Base-by-base conservation (phyloP, 2,797 vertebrate species). In the Scomberomorus guttatus region DNA sequence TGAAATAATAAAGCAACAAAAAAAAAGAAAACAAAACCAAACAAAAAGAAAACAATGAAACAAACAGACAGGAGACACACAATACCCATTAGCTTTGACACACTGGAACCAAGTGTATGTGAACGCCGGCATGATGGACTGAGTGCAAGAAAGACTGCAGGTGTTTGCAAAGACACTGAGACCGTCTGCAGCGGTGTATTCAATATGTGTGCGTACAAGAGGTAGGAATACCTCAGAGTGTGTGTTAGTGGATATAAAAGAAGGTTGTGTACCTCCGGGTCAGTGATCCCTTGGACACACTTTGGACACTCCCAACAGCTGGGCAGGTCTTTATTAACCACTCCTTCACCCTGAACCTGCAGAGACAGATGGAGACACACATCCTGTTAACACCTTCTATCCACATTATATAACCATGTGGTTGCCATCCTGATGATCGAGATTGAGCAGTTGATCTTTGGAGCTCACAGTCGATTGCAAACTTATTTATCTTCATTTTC, bases 251-350 rank as follows among this genome's bases (percentile, higher is more conserved):
- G 48, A 46, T 32, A 32, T 12, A 3, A 57, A 22, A 29, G 24
- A 18, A 50, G 18, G 17, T 50, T 9, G 32, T 39, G 7, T 95
- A 99, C 98, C 97, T 98, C 97, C 0, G 93, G 56, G 7, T 96
- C 96, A 0, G 97, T 97, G 71, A 95, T 92, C 18, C 94, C 97
- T 78, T 96, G 94, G 77, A 98, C 96, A 94, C 98, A 99, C 82
- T 97, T 99, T 2, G 98, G 98, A 88, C 98, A 99, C 80, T 99
- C 98, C 98, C 98, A 99, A 90, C 98, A 99, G 90, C 98, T 99
- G 6, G 98, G 98, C 81, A 99, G 94, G 88, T 99, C 98, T 75
- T 98, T 97, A 1, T 98, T 99, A 70, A 99, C 94, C 68, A 98
- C 89, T 8, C 98, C 98, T 76, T 99, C 97, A 59, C 98, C 97